A percentile compares a stretch with the other conserved stretches of the same genome.
Evolutionary conservation across 1,140 invertebrate species (phyloP).

Genomic region (Drosophila subpulchrella): DNA sequence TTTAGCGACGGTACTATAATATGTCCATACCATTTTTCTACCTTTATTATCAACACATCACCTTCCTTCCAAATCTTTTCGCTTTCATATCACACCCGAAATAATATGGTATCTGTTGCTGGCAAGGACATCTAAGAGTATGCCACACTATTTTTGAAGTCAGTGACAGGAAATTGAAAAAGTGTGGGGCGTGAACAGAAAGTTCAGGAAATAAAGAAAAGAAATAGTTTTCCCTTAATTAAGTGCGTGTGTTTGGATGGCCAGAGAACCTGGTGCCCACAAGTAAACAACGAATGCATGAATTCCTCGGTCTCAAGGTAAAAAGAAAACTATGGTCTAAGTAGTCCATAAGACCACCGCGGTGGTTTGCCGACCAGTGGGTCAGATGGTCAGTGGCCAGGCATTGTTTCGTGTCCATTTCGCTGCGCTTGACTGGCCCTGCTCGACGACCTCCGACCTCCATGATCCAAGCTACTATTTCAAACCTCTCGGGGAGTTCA

Average conservation of each 20-base stretch:
- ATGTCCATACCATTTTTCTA: too few species aligned
- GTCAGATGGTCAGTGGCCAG: constrained; percentile 16
- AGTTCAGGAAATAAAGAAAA: constrained; percentile 15
- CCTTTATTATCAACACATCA: background rate
- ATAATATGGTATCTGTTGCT: constrained; percentile 2
- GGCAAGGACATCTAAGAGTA: constrained; percentile 16
- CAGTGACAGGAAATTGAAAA: constrained; percentile 58
- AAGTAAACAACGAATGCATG: constrained; percentile 25
- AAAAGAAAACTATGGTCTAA: constrained; percentile 1
- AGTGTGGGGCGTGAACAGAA: constrained; percentile 18
- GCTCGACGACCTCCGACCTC: constrained; percentile 3
- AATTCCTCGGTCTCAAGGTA: constrained; percentile 21
- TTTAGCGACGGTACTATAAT: too few species aligned
- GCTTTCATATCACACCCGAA: background rate
- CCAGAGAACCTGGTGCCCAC: constrained; percentile 11
- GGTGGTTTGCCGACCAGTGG: constrained; percentile 25
- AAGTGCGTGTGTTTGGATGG: constrained; percentile 38
- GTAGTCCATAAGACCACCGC: constrained; percentile 12
- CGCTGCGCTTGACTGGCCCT: constrained; percentile 53
- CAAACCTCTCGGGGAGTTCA: constrained; percentile 54
- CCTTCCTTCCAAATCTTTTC: background rate
- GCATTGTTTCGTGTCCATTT: constrained; percentile 62
- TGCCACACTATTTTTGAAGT: constrained; percentile 26
- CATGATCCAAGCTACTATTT: background rate
- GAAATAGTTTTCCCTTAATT: constrained; percentile 23